Base-by-base conservation (phyloP, 2,888 invertebrate species). In the Tillus elongatus region DNA sequence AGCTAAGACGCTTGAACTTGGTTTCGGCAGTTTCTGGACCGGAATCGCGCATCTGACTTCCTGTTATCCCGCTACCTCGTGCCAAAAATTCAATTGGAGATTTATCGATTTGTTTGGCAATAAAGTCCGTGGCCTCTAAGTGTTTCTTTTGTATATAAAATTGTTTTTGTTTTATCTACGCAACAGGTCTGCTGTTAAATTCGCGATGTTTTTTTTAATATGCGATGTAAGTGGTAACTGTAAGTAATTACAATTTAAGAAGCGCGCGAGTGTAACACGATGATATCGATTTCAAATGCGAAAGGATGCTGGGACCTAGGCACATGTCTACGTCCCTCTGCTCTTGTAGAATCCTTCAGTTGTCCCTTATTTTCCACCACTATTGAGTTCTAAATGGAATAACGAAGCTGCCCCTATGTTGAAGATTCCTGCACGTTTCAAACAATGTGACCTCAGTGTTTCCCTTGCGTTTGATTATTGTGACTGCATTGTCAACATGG, bases 401-500 rank as follows among this genome's bases (percentile, higher is more conserved):
- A 60, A 62, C 56, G 61, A 63, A 63, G 65, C 64, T 57, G 64
- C 60, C 63, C 63, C 55, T 63, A 66, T 66, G 66, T 66, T 66
- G 66, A 66, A 64, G 66, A 66, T 66, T 58, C 66, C 66, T 59
- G 65, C 65, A 65, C 65, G 66, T 66, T 65, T 66, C 63, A 66
- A 65, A 63, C 66, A 66, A 66, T 66, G 65, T 65, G 66, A 66
- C 62, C 64, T 66, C 61, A 65, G 65, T 66, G 65, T 66, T 63
- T 66, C 66, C 64, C 64, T 66, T 61, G 65, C 66, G 58, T 66
- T 64, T 66, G 65, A 66, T 66, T 66, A 66, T 66, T 66, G 66
- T 66, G 66, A 66, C 65, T 66, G 65, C 65, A 66, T 66, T 64
- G 64, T 66, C 65, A 83, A 79, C 69, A 90, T 90, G 90, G 90